Evolutionary conservation across 2,888 invertebrate genomes (phyloP).

Genomic region (Papilio gigon): DNA sequence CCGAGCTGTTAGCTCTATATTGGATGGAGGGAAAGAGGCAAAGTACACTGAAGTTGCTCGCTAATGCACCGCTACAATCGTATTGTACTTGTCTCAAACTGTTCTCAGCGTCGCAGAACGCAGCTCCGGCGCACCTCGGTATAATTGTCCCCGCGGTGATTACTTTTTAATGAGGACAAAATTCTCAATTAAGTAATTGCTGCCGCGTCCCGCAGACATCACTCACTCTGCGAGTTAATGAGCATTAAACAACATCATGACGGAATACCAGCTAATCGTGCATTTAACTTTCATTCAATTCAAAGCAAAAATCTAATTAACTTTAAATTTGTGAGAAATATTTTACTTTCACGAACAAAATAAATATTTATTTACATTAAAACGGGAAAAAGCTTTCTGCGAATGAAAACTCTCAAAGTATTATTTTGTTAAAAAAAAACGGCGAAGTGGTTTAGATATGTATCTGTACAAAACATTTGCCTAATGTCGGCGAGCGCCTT

Average conservation of each 20-base stretch:
- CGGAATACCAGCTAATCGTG: too few species aligned
- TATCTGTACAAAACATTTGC: constrained; percentile 16
- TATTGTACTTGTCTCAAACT: constrained; percentile 1
- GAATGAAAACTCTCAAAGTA: neutral
- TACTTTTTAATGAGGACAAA: constrained; percentile 29
- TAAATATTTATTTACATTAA: too few species aligned
- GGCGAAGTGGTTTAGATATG: neutral
- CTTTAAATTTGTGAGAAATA: too few species aligned
- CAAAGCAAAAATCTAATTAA: too few species aligned
- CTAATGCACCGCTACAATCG: neutral
- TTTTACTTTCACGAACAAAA: too few species aligned
- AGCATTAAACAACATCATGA: neutral
- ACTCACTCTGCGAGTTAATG: neutral
- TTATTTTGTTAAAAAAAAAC: neutral
- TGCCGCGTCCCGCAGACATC: neutral
- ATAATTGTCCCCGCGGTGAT: constrained; percentile 19
- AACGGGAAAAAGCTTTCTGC: too few species aligned
- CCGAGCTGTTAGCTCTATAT: neutral
- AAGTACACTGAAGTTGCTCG: neutral
- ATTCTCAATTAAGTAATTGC: constrained; percentile 4
- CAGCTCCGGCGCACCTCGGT: constrained; percentile 6
- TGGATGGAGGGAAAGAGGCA: neutral
- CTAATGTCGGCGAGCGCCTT: neutral
- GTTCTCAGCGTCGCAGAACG: constrained; percentile 7
- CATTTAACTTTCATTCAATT: too few species aligned